Percentiles rank a stretch among this genome's conserved stretches.
Conservation (phyloP, 2,888 invertebrate species). For the Cephus sareptanus region DNA sequence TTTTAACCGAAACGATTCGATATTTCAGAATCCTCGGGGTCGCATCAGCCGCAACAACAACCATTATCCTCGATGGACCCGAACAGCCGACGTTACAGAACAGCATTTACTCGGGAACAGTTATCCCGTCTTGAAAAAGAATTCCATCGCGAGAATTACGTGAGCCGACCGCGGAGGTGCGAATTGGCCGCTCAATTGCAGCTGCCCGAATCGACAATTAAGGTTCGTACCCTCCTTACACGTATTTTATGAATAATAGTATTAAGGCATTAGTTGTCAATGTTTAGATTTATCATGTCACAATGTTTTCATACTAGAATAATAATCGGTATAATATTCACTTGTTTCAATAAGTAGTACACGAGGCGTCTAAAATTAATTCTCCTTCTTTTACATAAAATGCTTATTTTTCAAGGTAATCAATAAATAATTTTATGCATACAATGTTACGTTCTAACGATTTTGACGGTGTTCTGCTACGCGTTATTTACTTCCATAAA, state of each 20-base stretch:
- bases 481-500: neutral
- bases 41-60: constrained; percentile 31
- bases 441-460: neutral
- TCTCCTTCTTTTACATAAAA: neutral
- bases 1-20: neutral
- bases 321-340: neutral
- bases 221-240: constrained; percentile 72
- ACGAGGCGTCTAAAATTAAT: neutral
- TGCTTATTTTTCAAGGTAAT: no score
- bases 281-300: no score
- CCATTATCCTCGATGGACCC: constrained; percentile 67
- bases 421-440: no score
- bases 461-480: neutral
- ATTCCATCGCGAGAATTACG: constrained; percentile 97
- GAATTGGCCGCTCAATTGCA: constrained; percentile 94
- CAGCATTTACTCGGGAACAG: constrained; percentile 97
- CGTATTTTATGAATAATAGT: neutral
- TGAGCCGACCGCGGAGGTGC: constrained; percentile 92
- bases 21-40: constrained; percentile 27
- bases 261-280: no score
- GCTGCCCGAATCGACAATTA: constrained; percentile 97
- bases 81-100: constrained; percentile 89
- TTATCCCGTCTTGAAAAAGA: constrained; percentile 92
- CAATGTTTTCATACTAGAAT: neutral
- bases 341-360: neutral